Evolutionary conservation across 1,140 invertebrate genomes (phyloP), one percentile per base, ranked within the genome.

Genomic region (Drosophila murphyi): DNA sequence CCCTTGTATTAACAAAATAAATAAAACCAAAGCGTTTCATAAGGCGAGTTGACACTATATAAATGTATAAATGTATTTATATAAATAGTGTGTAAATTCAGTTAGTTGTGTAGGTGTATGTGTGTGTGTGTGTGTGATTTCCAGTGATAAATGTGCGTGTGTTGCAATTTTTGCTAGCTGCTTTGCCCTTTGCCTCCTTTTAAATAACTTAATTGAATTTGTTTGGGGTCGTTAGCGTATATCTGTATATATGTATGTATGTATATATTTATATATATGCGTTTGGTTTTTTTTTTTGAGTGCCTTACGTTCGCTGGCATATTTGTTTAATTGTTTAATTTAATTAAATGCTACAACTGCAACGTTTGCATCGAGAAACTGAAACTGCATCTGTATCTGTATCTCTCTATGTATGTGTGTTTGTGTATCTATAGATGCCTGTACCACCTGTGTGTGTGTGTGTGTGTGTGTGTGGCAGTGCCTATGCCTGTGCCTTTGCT

Each of bases 271-370:
- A 3, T 20, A 7, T 29, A 10, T 65, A 37, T 63, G 37, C 43
- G 10, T 52, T 29, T 52, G 20, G 39, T 57, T 50, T 52, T 43
- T 48, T 50, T 37, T 28, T 56, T 29, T 56, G 41, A 39, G 35
- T 60, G 63, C 60, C 52, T 50, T 55, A 50, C 64, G 48, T 45
- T 67, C 37, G 50, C 47, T 67, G 72, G 57, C 76, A 77, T 87
- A 76, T 87, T 88, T 89, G 85, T 89, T 88, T 89, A 89, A 88
- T 88, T 88, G 85, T 88, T 88, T 88, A 88, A 88, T 88, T 88
- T 57, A 88, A 88, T 88, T 88, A 88, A 88, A 89, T 85, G 64
- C 65, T 55, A 41, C 56, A 70, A 76, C 57, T 82, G 80, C 76
- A 87, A 62, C 61, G 65, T 51, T 75, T 68, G 78, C 82, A 85